Evolutionary conservation across 1,140 invertebrate species (phyloP).

Genomic region (Euura lappo): DNA sequence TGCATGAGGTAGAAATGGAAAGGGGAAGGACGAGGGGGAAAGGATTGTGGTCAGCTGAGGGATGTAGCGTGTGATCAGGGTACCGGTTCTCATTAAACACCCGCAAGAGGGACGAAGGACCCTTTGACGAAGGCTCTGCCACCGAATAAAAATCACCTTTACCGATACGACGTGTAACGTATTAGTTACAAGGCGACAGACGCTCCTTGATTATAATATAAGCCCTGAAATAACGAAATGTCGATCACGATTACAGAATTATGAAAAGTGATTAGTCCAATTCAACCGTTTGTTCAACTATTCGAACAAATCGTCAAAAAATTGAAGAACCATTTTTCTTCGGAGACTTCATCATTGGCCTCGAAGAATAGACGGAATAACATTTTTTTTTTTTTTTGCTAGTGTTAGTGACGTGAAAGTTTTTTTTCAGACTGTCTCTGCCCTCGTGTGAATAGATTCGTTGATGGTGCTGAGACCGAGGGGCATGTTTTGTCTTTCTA

Average conservation of each 20-base stretch:
- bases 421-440: neutral
- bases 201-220: no score
- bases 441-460: constrained; percentile 10
- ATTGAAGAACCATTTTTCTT: no score
- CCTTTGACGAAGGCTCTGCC: neutral
- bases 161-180: neutral
- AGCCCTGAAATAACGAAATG: no score
- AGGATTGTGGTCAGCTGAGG: constrained; percentile 50
- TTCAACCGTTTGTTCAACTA: no score
- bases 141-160: neutral
- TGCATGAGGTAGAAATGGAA: constrained; percentile 35
- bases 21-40: constrained; percentile 33
- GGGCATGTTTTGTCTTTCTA: constrained; percentile 56
- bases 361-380: no score
- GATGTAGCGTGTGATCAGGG: constrained; percentile 52
- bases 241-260: no score
- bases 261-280: no score
- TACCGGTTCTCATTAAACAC: constrained; percentile 43
- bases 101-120: constrained; percentile 1
- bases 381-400: no score
- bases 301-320: no score
- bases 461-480: constrained; percentile 19
- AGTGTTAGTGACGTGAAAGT: neutral
- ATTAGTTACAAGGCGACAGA: no score
- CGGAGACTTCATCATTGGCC: no score